These are phyloP conservation scores for Bothrops jararaca DNA, from an alignment of 2,113 vertebrate species.

Conservation along the genomic window DNA sequence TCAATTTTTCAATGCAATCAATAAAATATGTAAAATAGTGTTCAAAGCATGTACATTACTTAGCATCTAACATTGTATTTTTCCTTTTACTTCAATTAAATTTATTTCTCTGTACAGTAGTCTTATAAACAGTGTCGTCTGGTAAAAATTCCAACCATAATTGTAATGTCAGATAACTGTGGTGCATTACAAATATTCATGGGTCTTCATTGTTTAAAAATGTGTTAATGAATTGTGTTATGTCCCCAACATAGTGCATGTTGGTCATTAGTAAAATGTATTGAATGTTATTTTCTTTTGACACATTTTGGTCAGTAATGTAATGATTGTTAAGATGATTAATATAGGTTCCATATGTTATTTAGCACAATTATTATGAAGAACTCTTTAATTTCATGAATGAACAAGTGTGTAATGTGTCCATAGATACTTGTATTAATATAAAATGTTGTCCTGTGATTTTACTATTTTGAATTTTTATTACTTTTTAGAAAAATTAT, in stretches of 20 bases:
- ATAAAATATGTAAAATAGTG: slow-evolving; percentile 39
- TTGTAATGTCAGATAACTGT: background rate
- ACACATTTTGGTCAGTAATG: slow-evolving; percentile 57
- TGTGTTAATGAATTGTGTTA: slow-evolving; percentile 46
- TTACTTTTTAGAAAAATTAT: slow-evolving; percentile 55
- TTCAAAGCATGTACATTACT: slow-evolving; percentile 24
- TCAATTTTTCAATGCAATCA: slow-evolving; percentile 62
- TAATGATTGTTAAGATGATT: slow-evolving; percentile 67
- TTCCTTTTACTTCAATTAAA: slow-evolving; percentile 28
- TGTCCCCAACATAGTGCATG: slow-evolving; percentile 36
- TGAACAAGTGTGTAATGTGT: slow-evolving; percentile 50
- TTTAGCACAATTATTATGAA: slow-evolving; percentile 44
- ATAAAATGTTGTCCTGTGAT: slow-evolving; percentile 45
- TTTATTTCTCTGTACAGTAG: slow-evolving; percentile 33
- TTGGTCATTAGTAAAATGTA: slow-evolving; percentile 41
- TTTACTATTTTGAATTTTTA: slow-evolving; percentile 51
- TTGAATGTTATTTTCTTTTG: slow-evolving; percentile 45
- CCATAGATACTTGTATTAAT: slow-evolving; percentile 53
- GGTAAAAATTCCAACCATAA: slow-evolving; percentile 51
- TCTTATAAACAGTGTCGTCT: slow-evolving; percentile 49
- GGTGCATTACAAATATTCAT: background rate
- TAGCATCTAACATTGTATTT: background rate
- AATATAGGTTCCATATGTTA: slow-evolving; percentile 52
- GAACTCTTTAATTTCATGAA: slow-evolving; percentile 66
- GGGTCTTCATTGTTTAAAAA: background rate